Percentiles rank a stretch among this genome's conserved stretches.
These are phyloP conservation scores for Umimayanthus kanabou DNA, from an alignment of 92 coral and sea anemone genomes.

Conservation along the genomic window DNA sequence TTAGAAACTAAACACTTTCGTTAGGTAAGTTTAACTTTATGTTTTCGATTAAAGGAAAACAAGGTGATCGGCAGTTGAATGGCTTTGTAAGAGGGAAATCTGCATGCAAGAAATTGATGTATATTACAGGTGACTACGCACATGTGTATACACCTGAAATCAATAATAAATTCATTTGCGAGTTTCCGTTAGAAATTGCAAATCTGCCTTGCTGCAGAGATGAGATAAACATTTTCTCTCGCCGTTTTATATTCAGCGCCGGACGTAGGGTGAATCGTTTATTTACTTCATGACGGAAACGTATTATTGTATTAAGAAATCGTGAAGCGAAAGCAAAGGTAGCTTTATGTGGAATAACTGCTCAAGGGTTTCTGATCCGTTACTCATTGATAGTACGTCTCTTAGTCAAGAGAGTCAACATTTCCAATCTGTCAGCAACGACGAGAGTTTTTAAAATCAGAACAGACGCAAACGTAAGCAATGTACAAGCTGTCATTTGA, in stretches of 20 bases:
- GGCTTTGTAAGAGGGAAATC: not conserved
- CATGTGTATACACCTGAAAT: too few species aligned
- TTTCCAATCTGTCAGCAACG: not conserved
- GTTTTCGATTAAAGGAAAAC: not conserved
- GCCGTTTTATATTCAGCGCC: not conserved
- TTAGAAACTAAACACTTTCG: not conserved
- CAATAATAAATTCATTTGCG: constrained; percentile 7
- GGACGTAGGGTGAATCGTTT: not conserved
- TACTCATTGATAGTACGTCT: not conserved
- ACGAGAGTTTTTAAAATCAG: not conserved
- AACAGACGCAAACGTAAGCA: not conserved
- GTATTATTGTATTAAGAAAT: not conserved
- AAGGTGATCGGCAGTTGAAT: not conserved
- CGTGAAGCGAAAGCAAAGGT: not conserved
- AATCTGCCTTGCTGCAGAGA: not conserved
- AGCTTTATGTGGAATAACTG: not conserved
- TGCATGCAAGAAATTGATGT: not conserved
- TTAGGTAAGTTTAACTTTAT: not conserved
- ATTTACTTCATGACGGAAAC: not conserved
- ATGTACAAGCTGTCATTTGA: constrained; percentile 17
- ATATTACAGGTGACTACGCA: not conserved
- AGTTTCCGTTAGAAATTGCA: constrained; percentile 12
- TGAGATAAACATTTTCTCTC: not conserved
- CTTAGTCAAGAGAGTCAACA: not conserved
- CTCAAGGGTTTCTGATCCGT: not conserved